phyloP scores from a whole-genome alignment of 2,113 vertebrate species.

The Probosciger aterrimus region DNA sequence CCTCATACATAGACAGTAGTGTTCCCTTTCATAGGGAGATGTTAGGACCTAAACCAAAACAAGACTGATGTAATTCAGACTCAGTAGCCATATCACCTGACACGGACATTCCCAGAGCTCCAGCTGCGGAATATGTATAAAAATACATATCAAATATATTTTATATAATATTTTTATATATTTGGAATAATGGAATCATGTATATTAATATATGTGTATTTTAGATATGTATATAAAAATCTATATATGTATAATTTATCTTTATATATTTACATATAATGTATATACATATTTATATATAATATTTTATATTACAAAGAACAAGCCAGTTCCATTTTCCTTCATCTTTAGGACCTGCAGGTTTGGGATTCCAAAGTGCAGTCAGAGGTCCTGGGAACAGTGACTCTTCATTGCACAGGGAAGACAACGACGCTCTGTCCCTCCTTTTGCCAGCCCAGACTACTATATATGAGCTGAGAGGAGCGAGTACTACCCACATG shows the following conservation, averaged over 20 bases:
- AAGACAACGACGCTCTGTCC: background rate
- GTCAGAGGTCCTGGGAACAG: background rate
- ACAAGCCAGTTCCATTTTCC: background rate
- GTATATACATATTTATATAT: background rate
- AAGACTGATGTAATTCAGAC: background rate
- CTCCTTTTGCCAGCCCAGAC: background rate
- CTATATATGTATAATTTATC: background rate
- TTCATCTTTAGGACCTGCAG: background rate
- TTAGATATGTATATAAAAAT: too few species aligned
- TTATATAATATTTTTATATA: background rate
- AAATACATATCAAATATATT: background rate
- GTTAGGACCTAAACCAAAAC: background rate
- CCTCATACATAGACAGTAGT: background rate
- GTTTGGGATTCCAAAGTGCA: background rate
- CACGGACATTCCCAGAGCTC: background rate
- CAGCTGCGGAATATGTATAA: background rate
- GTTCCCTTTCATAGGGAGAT: background rate
- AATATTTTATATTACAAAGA: background rate
- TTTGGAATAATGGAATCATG: background rate
- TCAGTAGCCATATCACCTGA: background rate
- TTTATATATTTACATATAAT: background rate
- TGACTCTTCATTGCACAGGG: background rate
- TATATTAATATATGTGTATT: background rate
- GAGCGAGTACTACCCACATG: fast-evolving
- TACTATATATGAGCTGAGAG: background rate